Evolutionary conservation across 2,888 invertebrate genomes (phyloP), one percentile per base, ranked within the genome.

Genomic region (Erebia aethiops): DNA sequence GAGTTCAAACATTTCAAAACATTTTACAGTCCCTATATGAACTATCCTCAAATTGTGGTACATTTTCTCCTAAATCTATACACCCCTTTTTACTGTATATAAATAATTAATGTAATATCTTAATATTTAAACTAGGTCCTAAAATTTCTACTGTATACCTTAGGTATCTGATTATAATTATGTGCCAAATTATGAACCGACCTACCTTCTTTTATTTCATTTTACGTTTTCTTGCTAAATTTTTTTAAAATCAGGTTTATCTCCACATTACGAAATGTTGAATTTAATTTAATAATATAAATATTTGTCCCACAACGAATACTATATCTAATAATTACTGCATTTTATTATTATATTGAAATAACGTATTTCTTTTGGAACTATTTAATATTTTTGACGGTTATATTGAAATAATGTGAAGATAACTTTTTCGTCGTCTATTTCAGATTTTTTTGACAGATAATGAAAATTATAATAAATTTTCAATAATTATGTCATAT

Each of bases 331-430:
- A 51, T 67, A 21, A 62, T 11, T 43, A 43, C 11, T 43, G 43
- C 43, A 43, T 43, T 43, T 43, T 43, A 43, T 43, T 43, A 69
- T 70, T 66, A 11, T 74, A 76, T 69, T 70, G 71, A 75, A 74
- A 70, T 69, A 49, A 69, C 35, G 62, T 68, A 70, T 75, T 74
- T 73, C 67, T 69, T 67, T 71, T 73, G 57, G 73, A 82, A 84
- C 82, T 85, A 84, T 82, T 83, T 85, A 87, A 87, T 87, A 87
- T 87, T 87, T 83, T 82, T 87, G 87, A 86, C 86, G 87, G 87
- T 78, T 79, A 74, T 71, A 76, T 76, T 76, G 77, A 78, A 77
- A 67, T 71, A 70, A 62, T 56, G 52, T 66, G 46, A 70, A 69
- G 67, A 68, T 58, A 57, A 69, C 54, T 67, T 63, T 21, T 63